Evolutionary conservation across 2,113 vertebrate genomes (phyloP), one percentile per base, ranked within the genome.

Genomic region (Tapirus terrestris): DNA sequence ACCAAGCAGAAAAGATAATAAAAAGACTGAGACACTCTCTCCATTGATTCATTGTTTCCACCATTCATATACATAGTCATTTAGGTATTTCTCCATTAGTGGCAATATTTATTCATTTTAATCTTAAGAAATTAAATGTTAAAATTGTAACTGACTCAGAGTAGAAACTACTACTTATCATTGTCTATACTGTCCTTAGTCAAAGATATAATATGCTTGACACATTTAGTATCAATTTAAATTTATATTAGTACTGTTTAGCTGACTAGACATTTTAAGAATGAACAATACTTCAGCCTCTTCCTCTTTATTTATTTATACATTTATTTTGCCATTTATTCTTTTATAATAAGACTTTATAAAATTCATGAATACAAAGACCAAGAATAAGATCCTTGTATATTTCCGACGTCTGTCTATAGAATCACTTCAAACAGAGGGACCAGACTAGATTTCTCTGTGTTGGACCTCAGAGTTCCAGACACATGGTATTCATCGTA

Each of bases 401-500:
- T 27, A 27, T 68, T 70, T 39, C 70, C n/a, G n/a, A 77, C 27
- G 43, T 12, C 31, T 53, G 4, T 33, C 51, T 48, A 9, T 0
- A 43, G 36, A 14, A 21, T 25, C 63, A 60, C 8, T 3, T 18
- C 25, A 14, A 33, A 33, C 18, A 43, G 1, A 12, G 8, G 13
- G 21, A 18, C 4, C 17, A 13, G 29, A 0, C 43, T 16, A 4
- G 20, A 21, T 45, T 25, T 23, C 68, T 25, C 4, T 3, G 1
- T 5, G 21, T 3, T 2, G 18, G 27, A 12, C 77, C 65, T 81
- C 58, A 36, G 76, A 67, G 60, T 11, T 21, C 18, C 36, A 21
- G 10, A 60, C 70, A 53, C 13, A 0, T 2, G 3, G 8, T 2
- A 6, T 14, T 82, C 39, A 92, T 6, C 8, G 0, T 9, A 10